Conservation (phyloP, 2,888 invertebrate species). For the Perizoma affinitatum region DNA sequence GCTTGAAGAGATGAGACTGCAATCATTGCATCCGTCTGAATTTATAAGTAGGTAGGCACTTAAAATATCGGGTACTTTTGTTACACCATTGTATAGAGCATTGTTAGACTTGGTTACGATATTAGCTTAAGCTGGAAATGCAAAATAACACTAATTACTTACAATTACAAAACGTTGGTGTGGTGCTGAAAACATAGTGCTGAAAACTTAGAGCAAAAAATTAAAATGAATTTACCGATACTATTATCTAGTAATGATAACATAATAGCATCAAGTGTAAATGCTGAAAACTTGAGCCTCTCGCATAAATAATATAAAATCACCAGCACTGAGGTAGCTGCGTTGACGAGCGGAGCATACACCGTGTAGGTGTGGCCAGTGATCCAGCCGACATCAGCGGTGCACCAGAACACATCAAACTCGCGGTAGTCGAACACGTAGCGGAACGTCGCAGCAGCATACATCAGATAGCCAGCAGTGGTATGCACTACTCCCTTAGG, state of each 20-base stretch:
- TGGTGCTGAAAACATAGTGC: constrained; percentile 13
- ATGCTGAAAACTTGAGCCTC: constrained; percentile 18
- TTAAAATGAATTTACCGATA: no score
- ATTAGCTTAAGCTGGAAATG: constrained; percentile 18
- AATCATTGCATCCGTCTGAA: no score
- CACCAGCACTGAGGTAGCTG: constrained; percentile 97
- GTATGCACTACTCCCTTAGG: constrained; percentile 99
- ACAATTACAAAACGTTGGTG: constrained; percentile 6
- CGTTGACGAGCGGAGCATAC: constrained; percentile 97
- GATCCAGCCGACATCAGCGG: constrained; percentile 98
- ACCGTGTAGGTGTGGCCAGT: constrained; percentile 97
- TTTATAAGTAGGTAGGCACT: no score
- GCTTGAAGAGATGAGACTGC: no score
- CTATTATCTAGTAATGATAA: constrained; percentile 13
- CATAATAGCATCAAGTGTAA: constrained; percentile 1
- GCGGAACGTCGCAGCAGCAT: constrained; percentile 96
- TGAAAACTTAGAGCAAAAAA: no score
- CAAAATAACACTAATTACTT: constrained; percentile 8
- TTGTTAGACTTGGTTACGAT: no score
- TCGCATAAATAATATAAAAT: constrained; percentile 43
- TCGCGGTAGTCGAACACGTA: constrained; percentile 97
- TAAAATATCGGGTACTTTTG: no score
- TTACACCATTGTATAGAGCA: no score
- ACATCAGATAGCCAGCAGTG: constrained; percentile 96
- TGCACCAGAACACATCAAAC: constrained; percentile 95